A percentile compares a stretch with the other conserved stretches of the same genome.
Conservation (phyloP, 2,888 invertebrate species). For the Carterocephalus palaemon region DNA sequence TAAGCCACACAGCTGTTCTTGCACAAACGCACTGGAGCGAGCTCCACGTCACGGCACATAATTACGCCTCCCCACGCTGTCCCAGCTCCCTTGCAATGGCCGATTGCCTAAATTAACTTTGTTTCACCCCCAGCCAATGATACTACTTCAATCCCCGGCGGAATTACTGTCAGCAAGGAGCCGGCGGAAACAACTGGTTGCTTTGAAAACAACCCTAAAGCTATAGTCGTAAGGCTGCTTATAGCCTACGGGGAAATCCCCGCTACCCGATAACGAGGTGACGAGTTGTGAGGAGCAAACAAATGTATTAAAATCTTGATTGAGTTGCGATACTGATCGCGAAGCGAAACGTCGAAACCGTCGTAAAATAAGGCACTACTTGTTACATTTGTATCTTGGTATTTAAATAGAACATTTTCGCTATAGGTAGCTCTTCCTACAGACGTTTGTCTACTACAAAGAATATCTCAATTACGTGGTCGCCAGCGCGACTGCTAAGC, state of each 20-base stretch:
- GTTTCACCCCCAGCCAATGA: constrained; percentile 38
- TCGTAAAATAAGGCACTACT: too few species aligned
- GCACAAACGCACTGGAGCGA: too few species aligned
- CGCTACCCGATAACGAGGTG: constrained; percentile 14
- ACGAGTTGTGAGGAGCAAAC: constrained; percentile 17
- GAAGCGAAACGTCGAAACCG: too few species aligned
- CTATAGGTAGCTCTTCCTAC: too few species aligned
- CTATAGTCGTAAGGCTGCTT: not conserved
- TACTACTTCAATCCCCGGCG: constrained; percentile 38
- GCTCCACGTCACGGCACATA: too few species aligned
- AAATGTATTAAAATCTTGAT: constrained; percentile 23
- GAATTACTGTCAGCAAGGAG: constrained; percentile 15
- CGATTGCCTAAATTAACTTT: constrained; percentile 40
- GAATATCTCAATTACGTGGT: too few species aligned
- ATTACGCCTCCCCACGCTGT: constrained; percentile 18
- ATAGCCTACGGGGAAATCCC: not conserved
- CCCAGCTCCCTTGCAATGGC: constrained; percentile 32
- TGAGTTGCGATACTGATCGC: constrained; percentile 15
- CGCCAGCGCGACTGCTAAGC: too few species aligned
- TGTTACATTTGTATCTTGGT: too few species aligned
- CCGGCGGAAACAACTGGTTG: not conserved
- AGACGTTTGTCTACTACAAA: too few species aligned
- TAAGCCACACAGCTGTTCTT: too few species aligned
- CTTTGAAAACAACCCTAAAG: not conserved
- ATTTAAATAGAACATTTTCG: too few species aligned